These are phyloP conservation scores for Aromia moschata DNA, from an alignment of 2,888 invertebrate species.

Conservation along the genomic window DNA sequence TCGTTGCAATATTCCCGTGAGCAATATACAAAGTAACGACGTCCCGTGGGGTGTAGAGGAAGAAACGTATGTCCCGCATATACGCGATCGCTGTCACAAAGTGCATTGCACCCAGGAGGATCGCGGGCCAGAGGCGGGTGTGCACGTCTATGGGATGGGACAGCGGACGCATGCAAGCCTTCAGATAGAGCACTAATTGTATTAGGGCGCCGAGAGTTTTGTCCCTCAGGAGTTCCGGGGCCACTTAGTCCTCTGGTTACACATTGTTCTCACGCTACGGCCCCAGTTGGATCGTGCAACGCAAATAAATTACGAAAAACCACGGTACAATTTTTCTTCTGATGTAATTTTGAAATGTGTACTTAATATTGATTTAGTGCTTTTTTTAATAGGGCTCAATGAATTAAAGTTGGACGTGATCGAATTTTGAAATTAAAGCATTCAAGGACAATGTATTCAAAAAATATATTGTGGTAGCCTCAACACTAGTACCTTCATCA, in stretches of 20 bases:
- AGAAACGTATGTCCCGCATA: slow-evolving; percentile 5
- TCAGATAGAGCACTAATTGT: slow-evolving; percentile 44
- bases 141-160: slow-evolving; percentile 12
- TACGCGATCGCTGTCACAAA: slow-evolving; percentile 3
- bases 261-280: slow-evolving; percentile 36
- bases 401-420: no score
- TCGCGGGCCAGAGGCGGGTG: not conserved
- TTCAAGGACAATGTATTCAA: no score
- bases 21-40: not conserved
- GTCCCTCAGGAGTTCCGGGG: slow-evolving; percentile 42
- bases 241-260: slow-evolving; percentile 29
- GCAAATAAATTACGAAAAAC: no score
- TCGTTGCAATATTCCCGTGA: no score
- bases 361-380: no score
- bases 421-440: no score
- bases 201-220: slow-evolving; percentile 50
- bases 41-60: slow-evolving; percentile 3
- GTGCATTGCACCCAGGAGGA: slow-evolving; percentile 22
- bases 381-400: no score
- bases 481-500: no score
- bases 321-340: no score
- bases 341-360: no score
- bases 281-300: no score
- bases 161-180: slow-evolving; percentile 7
- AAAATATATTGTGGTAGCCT: no score